Conservation (phyloP, 2,888 invertebrate genomes). For the Agrochola lychnidis region DNA sequence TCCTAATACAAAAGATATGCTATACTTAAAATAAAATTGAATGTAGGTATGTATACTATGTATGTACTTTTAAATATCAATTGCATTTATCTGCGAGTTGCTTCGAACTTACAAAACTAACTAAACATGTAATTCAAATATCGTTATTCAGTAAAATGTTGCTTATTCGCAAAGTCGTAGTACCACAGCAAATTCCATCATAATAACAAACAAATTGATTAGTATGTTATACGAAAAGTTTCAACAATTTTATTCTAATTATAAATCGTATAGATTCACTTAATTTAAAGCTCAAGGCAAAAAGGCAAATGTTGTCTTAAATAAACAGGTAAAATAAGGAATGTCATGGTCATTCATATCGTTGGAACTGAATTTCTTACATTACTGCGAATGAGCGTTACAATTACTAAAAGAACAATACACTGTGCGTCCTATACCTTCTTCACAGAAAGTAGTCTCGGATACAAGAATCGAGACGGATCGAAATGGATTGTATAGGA, state of each 20-base stretch:
- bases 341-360: conserved; percentile 72
- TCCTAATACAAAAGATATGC: conserved; percentile 53
- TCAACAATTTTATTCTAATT: conserved; percentile 64
- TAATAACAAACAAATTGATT: conserved; percentile 58
- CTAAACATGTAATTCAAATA: conserved; percentile 47
- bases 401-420: conserved; percentile 59
- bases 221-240: conserved; percentile 52
- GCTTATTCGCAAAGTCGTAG: conserved; percentile 60
- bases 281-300: conserved; percentile 69
- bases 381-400: conserved; percentile 66
- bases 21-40: conserved; percentile 57
- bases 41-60: conserved; percentile 59
- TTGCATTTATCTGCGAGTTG: conserved; percentile 61
- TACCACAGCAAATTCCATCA: conserved; percentile 56
- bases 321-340: conserved; percentile 71
- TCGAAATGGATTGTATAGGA: conserved; percentile 61
- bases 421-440: conserved; percentile 47
- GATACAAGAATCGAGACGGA: conserved; percentile 57
- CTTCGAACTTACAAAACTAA: conserved; percentile 50
- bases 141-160: conserved; percentile 50
- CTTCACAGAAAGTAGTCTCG: conserved; percentile 48
- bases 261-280: conserved; percentile 62
- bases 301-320: conserved; percentile 66
- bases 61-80: conserved; percentile 68
- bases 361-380: conserved; percentile 68